Evolutionary conservation across 2,888 invertebrate species (phyloP).

Genomic region (Eupeodes luniger): DNA sequence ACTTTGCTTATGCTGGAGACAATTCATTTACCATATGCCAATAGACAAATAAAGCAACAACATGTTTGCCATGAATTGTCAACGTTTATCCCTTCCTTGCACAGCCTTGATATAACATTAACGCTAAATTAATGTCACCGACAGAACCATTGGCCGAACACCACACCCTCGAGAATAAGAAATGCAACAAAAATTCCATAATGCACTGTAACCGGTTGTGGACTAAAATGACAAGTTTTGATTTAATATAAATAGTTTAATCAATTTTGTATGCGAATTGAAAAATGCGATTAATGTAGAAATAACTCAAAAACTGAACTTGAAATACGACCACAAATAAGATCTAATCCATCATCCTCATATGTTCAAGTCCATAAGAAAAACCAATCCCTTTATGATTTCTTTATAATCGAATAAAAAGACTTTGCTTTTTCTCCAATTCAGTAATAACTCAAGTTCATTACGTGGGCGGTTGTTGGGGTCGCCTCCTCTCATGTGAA

Average conservation of each 20-base stretch:
- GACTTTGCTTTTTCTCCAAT: constrained; percentile 17
- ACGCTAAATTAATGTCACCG: too few species aligned
- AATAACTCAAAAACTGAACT: constrained; percentile 5
- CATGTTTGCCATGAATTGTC: too few species aligned
- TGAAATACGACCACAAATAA: background rate
- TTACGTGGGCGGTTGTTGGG: constrained; percentile 66
- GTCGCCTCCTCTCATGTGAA: constrained; percentile 42
- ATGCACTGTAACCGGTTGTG: background rate
- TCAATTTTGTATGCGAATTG: background rate
- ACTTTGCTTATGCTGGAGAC: too few species aligned
- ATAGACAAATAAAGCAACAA: too few species aligned
- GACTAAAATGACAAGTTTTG: background rate
- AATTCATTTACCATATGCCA: too few species aligned
- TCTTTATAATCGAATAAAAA: constrained; percentile 27
- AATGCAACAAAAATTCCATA: too few species aligned
- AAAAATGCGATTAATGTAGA: background rate
- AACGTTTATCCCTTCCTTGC: too few species aligned
- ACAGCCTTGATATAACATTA: too few species aligned
- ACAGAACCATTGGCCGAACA: too few species aligned
- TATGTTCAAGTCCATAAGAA: background rate
- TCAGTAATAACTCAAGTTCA: constrained; percentile 71
- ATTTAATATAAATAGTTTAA: background rate
- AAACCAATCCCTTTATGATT: constrained; percentile 44
- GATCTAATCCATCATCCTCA: background rate
- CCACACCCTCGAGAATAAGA: too few species aligned